Percentiles rank a stretch among this genome's conserved stretches.
These are phyloP conservation scores for Sinella curviseta DNA, from an alignment of 1,140 invertebrate species.

Conservation along the genomic window DNA sequence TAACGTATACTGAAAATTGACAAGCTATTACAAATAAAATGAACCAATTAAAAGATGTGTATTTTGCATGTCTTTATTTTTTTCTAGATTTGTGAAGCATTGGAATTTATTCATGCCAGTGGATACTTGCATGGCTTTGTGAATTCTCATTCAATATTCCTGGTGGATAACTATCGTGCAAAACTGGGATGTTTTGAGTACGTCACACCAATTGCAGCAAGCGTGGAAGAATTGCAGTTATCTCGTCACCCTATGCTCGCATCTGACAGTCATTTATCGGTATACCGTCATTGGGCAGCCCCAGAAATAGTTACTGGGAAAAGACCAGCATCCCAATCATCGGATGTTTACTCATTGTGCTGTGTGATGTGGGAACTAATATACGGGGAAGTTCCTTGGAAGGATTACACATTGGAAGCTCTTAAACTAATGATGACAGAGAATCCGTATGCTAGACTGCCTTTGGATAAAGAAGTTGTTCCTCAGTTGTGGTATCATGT, in stretches of 20 bases:
- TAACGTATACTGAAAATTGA: neutral
- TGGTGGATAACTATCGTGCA: conserved; percentile 52
- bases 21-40: neutral
- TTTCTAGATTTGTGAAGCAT: conserved; percentile 55
- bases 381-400: conserved; percentile 44
- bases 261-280: conserved; percentile 43
- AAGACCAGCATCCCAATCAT: conserved; percentile 49
- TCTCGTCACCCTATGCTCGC: conserved; percentile 15
- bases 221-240: neutral
- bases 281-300: conserved; percentile 55
- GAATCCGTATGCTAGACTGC: conserved; percentile 6
- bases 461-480: conserved; percentile 11
- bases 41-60: neutral
- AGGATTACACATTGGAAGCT: neutral
- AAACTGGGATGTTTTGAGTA: conserved; percentile 59
- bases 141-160: conserved; percentile 57
- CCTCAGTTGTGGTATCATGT: conserved; percentile 11
- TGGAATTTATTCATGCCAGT: conserved; percentile 57
- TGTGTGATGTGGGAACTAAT: conserved; percentile 58
- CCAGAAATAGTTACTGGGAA: conserved; percentile 55
- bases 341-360: conserved; percentile 57
- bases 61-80: conserved; percentile 49
- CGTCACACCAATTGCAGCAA: conserved; percentile 51
- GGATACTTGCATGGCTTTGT: conserved; percentile 56
- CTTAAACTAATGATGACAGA: neutral